These are phyloP conservation scores for Steinernema scapterisci DNA, from an alignment of 2,888 invertebrate genomes.

Conservation along the genomic window DNA sequence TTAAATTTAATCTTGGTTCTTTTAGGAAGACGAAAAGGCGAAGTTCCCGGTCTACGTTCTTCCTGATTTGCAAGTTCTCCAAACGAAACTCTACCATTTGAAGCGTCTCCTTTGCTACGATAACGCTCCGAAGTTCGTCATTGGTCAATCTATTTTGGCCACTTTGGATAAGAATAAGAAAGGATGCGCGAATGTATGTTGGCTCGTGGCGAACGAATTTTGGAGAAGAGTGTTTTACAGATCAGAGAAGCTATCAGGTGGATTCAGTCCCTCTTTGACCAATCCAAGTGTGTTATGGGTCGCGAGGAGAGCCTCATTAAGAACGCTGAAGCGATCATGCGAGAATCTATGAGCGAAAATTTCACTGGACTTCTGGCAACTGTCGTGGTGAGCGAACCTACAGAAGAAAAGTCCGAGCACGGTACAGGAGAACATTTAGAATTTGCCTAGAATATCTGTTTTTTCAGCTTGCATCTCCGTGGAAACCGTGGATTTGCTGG, in stretches of 20 bases:
- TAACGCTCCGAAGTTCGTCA: not conserved
- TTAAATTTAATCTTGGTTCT: not conserved
- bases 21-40: constrained; percentile 23
- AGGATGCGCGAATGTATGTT: constrained; percentile 5
- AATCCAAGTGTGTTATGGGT: too few species aligned
- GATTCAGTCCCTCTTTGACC: not conserved
- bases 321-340: not conserved
- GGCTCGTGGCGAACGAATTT: too few species aligned
- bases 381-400: not conserved
- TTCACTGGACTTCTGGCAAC: constrained; percentile 13
- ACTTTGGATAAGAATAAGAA: constrained; percentile 26
- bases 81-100: constrained; percentile 8
- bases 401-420: not conserved
- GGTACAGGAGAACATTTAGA: not conserved
- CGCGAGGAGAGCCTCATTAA: not conserved
- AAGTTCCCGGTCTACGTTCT: constrained; percentile 16
- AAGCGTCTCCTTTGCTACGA: not conserved
- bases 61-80: constrained; percentile 6
- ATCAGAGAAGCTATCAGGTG: constrained; percentile 7
- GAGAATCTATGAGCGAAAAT: not conserved
- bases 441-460: not conserved
- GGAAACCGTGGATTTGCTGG: not conserved
- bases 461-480: not conserved
- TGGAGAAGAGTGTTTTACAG: not conserved
- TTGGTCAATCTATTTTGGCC: constrained; percentile 2